These are phyloP conservation scores for Zygothrica quintamaculata DNA, from an alignment of 2,888 invertebrate genomes.

Conservation along the genomic window DNA sequence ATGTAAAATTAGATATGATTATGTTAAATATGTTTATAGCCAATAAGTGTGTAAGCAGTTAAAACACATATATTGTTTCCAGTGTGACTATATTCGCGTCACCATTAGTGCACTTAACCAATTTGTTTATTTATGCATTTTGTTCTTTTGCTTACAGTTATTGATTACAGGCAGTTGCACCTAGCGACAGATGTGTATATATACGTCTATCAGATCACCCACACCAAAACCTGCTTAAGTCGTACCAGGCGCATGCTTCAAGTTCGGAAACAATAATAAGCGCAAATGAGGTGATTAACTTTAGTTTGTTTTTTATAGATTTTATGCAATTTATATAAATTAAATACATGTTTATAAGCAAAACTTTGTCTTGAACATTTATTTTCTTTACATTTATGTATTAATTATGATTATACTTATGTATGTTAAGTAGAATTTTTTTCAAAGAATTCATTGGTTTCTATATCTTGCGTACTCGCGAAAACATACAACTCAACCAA, in stretches of 20 bases:
- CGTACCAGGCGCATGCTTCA: conserved; percentile 42
- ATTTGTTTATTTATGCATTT: conserved; percentile 62
- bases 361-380: too few relatives aligned
- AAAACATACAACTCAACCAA: conserved; percentile 57
- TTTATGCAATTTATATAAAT: too few relatives aligned
- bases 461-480: conserved; percentile 22
- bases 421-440: conserved; percentile 13
- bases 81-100: too few relatives aligned
- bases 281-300: conserved; percentile 47
- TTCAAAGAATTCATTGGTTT: conserved; percentile 10
- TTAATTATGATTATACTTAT: neutral
- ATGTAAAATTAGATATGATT: too few relatives aligned
- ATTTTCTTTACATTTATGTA: too few relatives aligned
- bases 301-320: conserved; percentile 18
- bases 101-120: too few relatives aligned
- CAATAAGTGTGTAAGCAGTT: neutral
- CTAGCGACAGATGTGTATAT: neutral
- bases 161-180: conserved; percentile 55
- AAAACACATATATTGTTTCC: too few relatives aligned
- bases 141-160: conserved; percentile 59
- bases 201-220: conserved; percentile 12
- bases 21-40: too few relatives aligned
- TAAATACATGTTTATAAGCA: too few relatives aligned
- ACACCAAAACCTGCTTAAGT: conserved; percentile 9
- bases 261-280: conserved; percentile 72